Evolutionary conservation across 1,140 invertebrate species (phyloP), one percentile per base, ranked within the genome.

Genomic region (Mercenaria mercenaria): DNA sequence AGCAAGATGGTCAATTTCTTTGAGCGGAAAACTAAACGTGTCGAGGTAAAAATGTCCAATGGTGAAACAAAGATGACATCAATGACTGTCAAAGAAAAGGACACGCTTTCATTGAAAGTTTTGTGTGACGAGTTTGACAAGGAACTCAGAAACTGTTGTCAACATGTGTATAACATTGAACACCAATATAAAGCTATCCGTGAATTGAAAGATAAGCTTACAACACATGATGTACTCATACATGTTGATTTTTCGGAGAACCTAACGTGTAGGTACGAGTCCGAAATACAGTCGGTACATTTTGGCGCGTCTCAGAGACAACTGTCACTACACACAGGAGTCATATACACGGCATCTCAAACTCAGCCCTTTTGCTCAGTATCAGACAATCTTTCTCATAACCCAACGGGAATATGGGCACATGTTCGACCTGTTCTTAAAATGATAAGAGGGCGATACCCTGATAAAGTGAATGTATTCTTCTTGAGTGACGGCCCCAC

Each of bases 401-500:
- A 80, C 29, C 93, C 91, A 34, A 56, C 85, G 29, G 90, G 76
- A 39, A 91, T 92, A 82, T 94, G 90, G 93, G 76, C 83, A 11
- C 89, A 93, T 88, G 6, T 93, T 23, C 76, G 81, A 15, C 89
- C 92, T 29, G 37, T 94, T 41, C 64, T 93, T 13, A 43, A 86
- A 32, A 61, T 92, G 23, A 89, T 80, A 47, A 92, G 39, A 23
- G n/a, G n/a, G n/a, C n/a, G n/a, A n/a, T n/a, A n/a, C n/a, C n/a
- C n/a, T n/a, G n/a, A n/a, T n/a, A n/a, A n/a, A n/a, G n/a, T n/a
- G n/a, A n/a, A n/a, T n/a, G 20, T 94, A 20, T 76, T 92, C 59
- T 91, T 92, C 69, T 41, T 90, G 20, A 83, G 74, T 69, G 93
- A 94, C 89, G 91, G 91, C 18, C 91, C 93, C 39, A 93, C 91